Evolutionary conservation across 2,888 invertebrate species (phyloP).

Genomic region (Nudaria mundana): DNA sequence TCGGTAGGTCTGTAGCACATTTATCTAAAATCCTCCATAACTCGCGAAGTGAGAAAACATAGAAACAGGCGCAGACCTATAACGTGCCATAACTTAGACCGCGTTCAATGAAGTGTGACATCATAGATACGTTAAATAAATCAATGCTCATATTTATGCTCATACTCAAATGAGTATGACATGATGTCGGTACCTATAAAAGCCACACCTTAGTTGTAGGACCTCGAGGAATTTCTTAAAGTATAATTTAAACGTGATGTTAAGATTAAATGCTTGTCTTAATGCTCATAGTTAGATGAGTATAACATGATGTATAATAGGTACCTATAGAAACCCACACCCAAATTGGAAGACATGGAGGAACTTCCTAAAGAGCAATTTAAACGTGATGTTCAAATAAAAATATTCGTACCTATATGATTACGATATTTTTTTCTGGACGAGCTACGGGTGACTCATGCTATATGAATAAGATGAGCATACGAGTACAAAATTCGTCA

Average conservation of each 20-base stretch:
- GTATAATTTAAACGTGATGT: conserved; percentile 9
- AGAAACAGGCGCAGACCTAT: no score
- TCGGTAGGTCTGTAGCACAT: no score
- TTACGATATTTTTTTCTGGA: background rate
- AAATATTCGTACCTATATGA: background rate
- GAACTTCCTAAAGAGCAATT: conserved; percentile 14
- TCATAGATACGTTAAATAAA: conserved; percentile 53
- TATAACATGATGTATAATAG: conserved; percentile 45
- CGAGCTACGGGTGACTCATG: background rate
- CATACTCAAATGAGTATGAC: conserved; percentile 36
- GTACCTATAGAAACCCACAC: conserved; percentile 43
- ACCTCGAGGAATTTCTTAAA: conserved; percentile 14
- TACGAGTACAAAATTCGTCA: background rate
- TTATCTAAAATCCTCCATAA: no score
- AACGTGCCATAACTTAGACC: no score
- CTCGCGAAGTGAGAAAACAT: no score
- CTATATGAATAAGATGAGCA: background rate
- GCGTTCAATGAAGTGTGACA: conserved; percentile 73
- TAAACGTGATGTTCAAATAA: conserved; percentile 8
- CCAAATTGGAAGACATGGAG: conserved; percentile 35
- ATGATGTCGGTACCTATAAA: conserved; percentile 39
- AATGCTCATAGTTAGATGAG: conserved; percentile 31
- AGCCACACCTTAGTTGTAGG: conserved; percentile 47
- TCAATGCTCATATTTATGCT: conserved; percentile 35
- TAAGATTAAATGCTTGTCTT: conserved; percentile 22